Percentiles rank a stretch among this genome's conserved stretches.
phyloP scores from a whole-genome alignment of 2,797 vertebrate genomes.

The Peromyscus attwateri region DNA sequence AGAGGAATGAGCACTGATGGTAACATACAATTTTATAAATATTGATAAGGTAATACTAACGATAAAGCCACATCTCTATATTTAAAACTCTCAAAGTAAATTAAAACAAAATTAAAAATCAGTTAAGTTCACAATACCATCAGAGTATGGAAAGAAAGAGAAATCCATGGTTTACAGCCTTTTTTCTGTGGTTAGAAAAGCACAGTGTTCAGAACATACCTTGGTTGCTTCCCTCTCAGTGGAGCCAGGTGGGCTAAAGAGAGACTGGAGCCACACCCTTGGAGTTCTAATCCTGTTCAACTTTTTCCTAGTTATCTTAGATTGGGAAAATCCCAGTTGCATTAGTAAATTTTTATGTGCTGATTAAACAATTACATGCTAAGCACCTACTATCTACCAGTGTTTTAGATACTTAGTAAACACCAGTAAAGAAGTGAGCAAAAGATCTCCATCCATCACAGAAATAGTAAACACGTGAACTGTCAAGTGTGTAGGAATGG shows the following conservation, averaged over 20 bases:
- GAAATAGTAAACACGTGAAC: neutral
- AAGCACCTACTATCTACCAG: neutral
- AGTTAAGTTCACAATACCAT: neutral
- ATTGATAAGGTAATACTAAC: neutral
- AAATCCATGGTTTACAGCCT: neutral
- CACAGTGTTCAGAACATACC: neutral
- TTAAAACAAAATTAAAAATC: neutral
- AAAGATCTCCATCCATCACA: neutral
- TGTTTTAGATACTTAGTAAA: slow-evolving; percentile 8
- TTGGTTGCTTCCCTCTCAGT: neutral
- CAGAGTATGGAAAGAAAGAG: neutral
- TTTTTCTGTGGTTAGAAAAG: slow-evolving; percentile 3
- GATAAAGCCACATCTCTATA: slow-evolving; percentile 8
- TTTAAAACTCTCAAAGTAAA: neutral
- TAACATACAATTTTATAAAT: slow-evolving; percentile 5
- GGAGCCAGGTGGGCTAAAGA: neutral
- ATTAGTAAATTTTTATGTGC: neutral
- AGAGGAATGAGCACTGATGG: neutral
- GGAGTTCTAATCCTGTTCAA: neutral
- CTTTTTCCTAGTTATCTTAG: neutral
- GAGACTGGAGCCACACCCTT: neutral
- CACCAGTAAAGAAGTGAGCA: neutral
- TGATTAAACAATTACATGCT: neutral
- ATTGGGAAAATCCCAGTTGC: neutral
- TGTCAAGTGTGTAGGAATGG: neutral